These are phyloP conservation scores for Aptenodytes forsteri DNA, from an alignment of 2,113 vertebrate genomes.

Conservation along the genomic window DNA sequence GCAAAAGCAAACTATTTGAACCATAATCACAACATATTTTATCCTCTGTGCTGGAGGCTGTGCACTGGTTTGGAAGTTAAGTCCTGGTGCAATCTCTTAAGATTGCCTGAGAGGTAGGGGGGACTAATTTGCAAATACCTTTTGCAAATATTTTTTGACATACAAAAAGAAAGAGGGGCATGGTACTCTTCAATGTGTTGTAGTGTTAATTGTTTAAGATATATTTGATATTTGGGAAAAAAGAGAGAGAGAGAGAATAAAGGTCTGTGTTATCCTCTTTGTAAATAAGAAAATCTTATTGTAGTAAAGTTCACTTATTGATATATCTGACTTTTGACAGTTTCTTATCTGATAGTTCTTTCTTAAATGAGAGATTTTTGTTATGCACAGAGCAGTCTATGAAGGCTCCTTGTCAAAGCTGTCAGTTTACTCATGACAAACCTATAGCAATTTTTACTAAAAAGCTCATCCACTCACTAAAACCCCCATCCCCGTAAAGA, in stretches of 20 bases:
- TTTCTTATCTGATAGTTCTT: not conserved
- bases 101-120: not conserved
- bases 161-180: not conserved
- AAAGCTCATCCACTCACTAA: not conserved
- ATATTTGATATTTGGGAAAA: not conserved
- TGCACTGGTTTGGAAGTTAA: not conserved
- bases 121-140: not conserved
- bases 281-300: slow-evolving; percentile 1
- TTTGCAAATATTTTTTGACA: not conserved
- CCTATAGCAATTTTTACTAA: not conserved
- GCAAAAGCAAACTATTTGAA: not conserved
- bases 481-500: not conserved
- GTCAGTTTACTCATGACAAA: slow-evolving; percentile 11
- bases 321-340: slow-evolving; percentile 30
- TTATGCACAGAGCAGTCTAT: not conserved
- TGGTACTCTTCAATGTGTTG: not conserved
- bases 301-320: slow-evolving; percentile 54
- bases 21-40: not conserved
- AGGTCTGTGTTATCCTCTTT: not conserved
- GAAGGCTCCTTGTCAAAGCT: slow-evolving; percentile 3
- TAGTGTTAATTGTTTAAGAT: not conserved
- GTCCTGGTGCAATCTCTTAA: not conserved
- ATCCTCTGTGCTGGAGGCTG: not conserved
- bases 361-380: slow-evolving; percentile 19
- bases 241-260: not conserved